A percentile compares a stretch with the other conserved stretches of the same genome.
These are phyloP conservation scores for Chironomus tentans DNA, from an alignment of 2,888 invertebrate genomes.

Conservation along the genomic window DNA sequence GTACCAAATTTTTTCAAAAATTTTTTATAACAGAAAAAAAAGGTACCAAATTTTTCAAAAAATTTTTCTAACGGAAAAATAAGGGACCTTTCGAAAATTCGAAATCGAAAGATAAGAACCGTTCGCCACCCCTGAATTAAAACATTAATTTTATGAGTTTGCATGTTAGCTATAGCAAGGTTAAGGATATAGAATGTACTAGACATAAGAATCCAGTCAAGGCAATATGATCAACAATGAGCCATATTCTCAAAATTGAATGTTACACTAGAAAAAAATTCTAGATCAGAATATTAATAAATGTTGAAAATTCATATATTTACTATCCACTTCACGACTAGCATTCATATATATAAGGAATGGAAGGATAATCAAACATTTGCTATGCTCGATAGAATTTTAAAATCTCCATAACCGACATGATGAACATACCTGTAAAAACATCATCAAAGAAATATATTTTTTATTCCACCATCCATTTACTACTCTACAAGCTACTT, in stretches of 20 bases:
- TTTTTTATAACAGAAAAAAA: no score
- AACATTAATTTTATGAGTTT: no score
- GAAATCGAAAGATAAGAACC: no score
- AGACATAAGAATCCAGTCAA: no score
- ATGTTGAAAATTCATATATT: neutral
- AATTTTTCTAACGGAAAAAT: no score
- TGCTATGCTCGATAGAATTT: constrained; percentile 2
- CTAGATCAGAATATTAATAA: neutral
- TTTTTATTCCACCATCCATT: neutral
- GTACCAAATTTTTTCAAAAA: no score
- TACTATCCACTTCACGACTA: neutral
- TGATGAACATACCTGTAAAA: constrained; percentile 19
- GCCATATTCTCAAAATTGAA: neutral
- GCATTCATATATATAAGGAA: neutral
- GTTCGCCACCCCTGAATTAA: no score
- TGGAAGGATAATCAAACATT: neutral
- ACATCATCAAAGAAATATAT: constrained; percentile 13
- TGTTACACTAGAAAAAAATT: neutral
- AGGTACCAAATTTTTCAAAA: no score
- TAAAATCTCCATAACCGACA: constrained; percentile 11
- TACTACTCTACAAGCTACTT: neutral
- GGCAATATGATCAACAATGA: no score
- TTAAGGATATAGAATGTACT: no score
- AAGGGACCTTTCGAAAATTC: no score
- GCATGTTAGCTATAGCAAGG: no score